Conservation (phyloP, 1,140 invertebrate species). For the Rhopalosiphum maidis region DNA sequence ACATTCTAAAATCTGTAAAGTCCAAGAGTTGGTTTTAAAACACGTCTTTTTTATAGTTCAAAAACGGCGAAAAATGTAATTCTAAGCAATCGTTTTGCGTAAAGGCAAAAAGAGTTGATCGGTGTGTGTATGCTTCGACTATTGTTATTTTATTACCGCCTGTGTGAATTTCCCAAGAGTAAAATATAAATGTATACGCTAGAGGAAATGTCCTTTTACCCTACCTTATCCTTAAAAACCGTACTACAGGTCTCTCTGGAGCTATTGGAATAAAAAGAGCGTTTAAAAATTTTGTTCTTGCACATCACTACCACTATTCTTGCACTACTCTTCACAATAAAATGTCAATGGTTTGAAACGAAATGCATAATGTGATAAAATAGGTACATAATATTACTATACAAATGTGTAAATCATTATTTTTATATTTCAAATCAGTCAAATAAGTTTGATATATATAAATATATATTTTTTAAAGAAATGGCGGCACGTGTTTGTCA, state of each 20-base stretch:
- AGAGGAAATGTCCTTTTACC: slow-evolving; percentile 27
- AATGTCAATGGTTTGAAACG: neutral
- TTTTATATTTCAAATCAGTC: neutral
- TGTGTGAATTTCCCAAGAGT: slow-evolving; percentile 55
- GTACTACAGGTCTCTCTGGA: slow-evolving; percentile 39
- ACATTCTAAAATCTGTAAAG: neutral
- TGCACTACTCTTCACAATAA: neutral
- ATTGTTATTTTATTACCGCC: slow-evolving; percentile 55
- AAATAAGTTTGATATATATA: too few relatives aligned
- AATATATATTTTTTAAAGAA: neutral
- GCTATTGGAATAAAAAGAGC: slow-evolving; percentile 51
- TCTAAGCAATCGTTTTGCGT: slow-evolving; percentile 14
- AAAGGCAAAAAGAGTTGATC: slow-evolving; percentile 35
- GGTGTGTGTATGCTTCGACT: slow-evolving; percentile 34
- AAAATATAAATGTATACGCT: slow-evolving; percentile 39
- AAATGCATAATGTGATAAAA: slow-evolving; percentile 19
- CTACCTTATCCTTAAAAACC: slow-evolving; percentile 36
- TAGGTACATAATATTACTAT: slow-evolving; percentile 14
- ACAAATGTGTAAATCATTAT: neutral
- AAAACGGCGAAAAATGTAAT: slow-evolving; percentile 22
- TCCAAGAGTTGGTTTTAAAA: neutral
- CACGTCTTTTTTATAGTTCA: neutral
- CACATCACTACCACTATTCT: neutral
- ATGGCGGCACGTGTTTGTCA: neutral
- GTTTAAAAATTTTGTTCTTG: slow-evolving; percentile 48